Percentiles rank a stretch among this genome's conserved stretches.
Evolutionary conservation across 1,140 invertebrate species (phyloP).

Genomic region (Apis dorsata): DNA sequence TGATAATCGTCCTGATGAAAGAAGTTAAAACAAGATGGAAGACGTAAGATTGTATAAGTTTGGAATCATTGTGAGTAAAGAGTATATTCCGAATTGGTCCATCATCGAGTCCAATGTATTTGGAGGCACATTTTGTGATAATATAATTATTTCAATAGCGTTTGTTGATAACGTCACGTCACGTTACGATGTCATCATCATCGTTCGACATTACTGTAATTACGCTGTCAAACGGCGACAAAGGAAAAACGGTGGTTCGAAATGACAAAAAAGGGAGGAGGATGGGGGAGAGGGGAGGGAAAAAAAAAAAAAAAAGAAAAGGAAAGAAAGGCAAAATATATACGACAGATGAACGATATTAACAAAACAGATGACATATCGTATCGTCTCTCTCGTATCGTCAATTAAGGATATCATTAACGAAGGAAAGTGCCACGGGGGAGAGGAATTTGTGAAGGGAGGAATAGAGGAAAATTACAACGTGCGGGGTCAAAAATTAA

Average conservation of each 20-base stretch:
- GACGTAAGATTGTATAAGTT: no score
- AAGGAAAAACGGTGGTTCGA: constrained; percentile 16
- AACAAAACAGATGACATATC: constrained; percentile 55
- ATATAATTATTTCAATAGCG: background rate
- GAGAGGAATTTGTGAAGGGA: constrained; percentile 40
- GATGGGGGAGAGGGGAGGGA: no score
- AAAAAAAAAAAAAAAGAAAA: background rate
- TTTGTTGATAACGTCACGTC: constrained; percentile 3
- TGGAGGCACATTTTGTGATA: background rate
- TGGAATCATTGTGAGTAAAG: no score
- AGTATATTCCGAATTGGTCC: background rate
- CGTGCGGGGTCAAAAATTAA: constrained; percentile 50
- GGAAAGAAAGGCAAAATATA: constrained; percentile 5
- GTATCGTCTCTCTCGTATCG: constrained; percentile 21
- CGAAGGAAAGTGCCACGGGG: constrained; percentile 23
- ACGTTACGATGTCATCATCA: background rate
- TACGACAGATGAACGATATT: constrained; percentile 53
- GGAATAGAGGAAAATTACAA: constrained; percentile 43
- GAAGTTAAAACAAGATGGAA: no score
- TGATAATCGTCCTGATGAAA: no score
- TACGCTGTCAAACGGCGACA: constrained; percentile 30
- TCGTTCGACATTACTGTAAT: constrained; percentile 29
- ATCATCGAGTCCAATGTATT: background rate
- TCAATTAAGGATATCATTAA: constrained; percentile 60
- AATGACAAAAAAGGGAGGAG: background rate